Evolutionary conservation across 2,113 vertebrate species (phyloP).

Genomic region (Apteryx mantelli): DNA sequence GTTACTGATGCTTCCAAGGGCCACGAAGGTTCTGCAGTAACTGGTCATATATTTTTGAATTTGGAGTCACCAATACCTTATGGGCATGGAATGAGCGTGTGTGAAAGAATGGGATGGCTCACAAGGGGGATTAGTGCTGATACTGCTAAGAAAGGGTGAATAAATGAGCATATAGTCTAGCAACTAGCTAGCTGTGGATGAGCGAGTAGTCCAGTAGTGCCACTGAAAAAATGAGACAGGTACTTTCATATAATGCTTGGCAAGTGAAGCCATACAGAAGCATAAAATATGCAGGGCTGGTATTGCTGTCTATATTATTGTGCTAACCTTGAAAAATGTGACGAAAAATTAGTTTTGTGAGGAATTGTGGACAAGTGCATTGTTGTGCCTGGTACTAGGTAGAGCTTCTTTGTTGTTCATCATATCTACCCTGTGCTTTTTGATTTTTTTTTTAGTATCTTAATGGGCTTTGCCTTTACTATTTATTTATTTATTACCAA

Average conservation of each 20-base stretch:
- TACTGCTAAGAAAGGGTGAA: not conserved
- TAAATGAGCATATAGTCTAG: not conserved
- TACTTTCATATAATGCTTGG: not conserved
- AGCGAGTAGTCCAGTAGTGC: not conserved
- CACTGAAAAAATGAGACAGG: not conserved
- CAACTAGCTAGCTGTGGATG: too few relatives aligned
- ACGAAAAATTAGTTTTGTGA: not conserved
- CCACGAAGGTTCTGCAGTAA: not conserved
- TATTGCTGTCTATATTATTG: not conserved
- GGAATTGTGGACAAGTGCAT: not conserved
- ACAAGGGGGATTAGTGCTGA: not conserved
- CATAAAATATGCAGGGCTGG: not conserved
- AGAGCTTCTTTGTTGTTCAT: not conserved
- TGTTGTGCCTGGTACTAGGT: not conserved
- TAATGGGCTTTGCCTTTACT: not conserved
- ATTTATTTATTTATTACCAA: not conserved
- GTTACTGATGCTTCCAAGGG: not conserved
- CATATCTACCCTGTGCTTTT: not conserved
- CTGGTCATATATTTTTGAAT: not conserved
- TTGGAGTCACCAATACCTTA: not conserved
- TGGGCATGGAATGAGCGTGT: not conserved
- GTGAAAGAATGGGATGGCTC: not conserved
- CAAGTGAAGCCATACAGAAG: not conserved
- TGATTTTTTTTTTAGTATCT: not conserved
- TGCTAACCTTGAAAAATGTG: not conserved